Conservation (phyloP, 2,113 vertebrate genomes). For the Carassius gibelio region DNA sequence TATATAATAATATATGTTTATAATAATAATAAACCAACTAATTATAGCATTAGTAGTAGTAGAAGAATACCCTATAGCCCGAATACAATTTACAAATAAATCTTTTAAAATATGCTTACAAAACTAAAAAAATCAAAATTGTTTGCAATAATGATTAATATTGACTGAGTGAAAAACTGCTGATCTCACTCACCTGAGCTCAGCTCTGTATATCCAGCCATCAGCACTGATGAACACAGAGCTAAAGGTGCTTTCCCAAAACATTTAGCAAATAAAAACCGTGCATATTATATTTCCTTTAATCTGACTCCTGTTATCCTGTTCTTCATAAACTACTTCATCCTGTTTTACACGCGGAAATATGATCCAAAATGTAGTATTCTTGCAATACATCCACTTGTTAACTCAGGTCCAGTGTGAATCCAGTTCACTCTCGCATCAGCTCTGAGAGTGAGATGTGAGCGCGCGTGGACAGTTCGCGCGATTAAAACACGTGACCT, state of each 20-base stretch:
- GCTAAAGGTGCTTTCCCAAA: not conserved
- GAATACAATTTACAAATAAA: not conserved
- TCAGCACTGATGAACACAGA: not conserved
- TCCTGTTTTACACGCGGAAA: not conserved
- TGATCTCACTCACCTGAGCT: not conserved
- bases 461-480: too few relatives aligned
- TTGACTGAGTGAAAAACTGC: not conserved
- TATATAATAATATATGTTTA: too few relatives aligned
- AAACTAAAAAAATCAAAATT: not conserved
- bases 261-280: constrained; percentile 10
- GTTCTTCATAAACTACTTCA: not conserved
- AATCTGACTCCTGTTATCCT: not conserved
- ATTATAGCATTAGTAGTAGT: not conserved
- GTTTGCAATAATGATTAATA: not conserved
- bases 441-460: not conserved
- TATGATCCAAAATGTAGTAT: too few relatives aligned
- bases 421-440: too few relatives aligned
- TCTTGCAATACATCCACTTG: too few relatives aligned
- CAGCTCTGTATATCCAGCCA: not conserved
- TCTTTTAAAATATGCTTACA: not conserved
- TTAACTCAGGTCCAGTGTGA: not conserved
- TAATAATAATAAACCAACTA: not conserved
- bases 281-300: constrained; percentile 12
- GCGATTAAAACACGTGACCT: not conserved
- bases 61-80: not conserved